Percentiles rank a stretch among this genome's conserved stretches.
Evolutionary conservation across 2,888 invertebrate genomes (phyloP).

Genomic region (Palloptera scutellata): DNA sequence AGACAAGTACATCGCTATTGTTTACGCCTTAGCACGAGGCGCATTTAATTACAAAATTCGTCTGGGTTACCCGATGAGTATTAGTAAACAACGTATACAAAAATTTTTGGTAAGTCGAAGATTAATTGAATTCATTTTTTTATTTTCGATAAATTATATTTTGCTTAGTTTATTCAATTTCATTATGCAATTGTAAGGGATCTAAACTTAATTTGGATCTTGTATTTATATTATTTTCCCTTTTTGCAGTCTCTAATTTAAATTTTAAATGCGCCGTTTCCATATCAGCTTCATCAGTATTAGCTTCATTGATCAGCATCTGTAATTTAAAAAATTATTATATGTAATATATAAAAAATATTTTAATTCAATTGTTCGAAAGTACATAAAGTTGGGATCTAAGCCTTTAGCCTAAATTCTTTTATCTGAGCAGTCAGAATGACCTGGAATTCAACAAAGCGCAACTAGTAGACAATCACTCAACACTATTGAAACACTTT

Average conservation of each 20-base stretch:
- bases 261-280: conserved; percentile 41
- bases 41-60: too few species aligned
- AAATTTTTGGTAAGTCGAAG: too few species aligned
- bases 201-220: conserved; percentile 31
- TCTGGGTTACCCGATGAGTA: too few species aligned
- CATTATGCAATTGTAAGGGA: conserved; percentile 34
- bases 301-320: conserved; percentile 53
- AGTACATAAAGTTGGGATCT: not conserved
- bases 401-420: not conserved
- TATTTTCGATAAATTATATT: too few species aligned
- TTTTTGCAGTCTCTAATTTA: conserved; percentile 28
- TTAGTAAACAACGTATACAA: too few species aligned
- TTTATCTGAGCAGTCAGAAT: not conserved
- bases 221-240: not conserved
- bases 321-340: conserved; percentile 30
- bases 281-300: conserved; percentile 46
- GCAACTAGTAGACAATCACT: too few species aligned
- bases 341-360: not conserved
- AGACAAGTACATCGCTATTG: too few species aligned
- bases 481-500: too few species aligned
- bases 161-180: conserved; percentile 18
- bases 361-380: not conserved
- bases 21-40: too few species aligned
- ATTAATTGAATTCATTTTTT: not conserved
- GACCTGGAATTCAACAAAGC: too few species aligned